Evolutionary conservation across 2,113 vertebrate genomes (phyloP), one percentile per base, ranked within the genome.

Genomic region (Tor tambroides): DNA sequence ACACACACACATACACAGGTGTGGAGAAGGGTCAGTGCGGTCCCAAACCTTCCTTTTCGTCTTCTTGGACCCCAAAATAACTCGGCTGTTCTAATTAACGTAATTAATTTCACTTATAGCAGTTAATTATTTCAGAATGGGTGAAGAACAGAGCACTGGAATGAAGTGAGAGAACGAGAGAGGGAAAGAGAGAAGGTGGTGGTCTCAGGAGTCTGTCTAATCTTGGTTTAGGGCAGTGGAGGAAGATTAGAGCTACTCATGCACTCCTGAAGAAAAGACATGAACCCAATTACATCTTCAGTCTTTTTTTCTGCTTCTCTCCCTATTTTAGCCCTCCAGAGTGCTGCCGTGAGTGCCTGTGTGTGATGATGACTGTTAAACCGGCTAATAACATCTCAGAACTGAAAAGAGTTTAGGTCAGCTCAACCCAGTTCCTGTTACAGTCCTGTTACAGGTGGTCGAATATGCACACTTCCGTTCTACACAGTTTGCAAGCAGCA

Each of bases 101-200:
- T 94, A 95, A 95, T 96, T 94, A 94, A 96, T 96, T 96, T 96
- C 94, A 95, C 94, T 95, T 95, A 95, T 95, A 95, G 95, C 92
- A 95, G 93, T 95, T 96, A 94, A 96, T 96, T 96, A 95, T 95
- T 95, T 96, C 91, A 92, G 92, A 92, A 93, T 93, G 93, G 79
- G 84, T 91, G 81, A 86, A 72, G 83, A 84, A 88, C 75, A 85
- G 76, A 78, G 69, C n/a, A 85, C 92, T 89, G 89, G 84, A 82
- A 91, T 79, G 61, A 69, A 89, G 77, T 79, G 90, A 90, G 75
- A 84, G 88, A 92, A 92, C 80, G 90, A 88, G 72, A 38, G 69
- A 91, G 91, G 92, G 93, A 87, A 90, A 92, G 85, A 92, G 90
- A 91, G 93, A 92, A 92, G 93, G 93, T 90, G 88, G 89, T 92